Conservation (phyloP, 1,140 invertebrate genomes). For the roundworm (Caenorhabditis elegans) region WBcel235 BX284603.4:8666501-8667000, state of each 20-base stretch:
- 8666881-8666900: too few relatives aligned
- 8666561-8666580: too few relatives aligned
- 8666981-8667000: too few relatives aligned
- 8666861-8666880: conserved; percentile 22
- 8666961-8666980: too few relatives aligned
- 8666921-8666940: too few relatives aligned
- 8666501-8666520: not conserved
- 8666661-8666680: conserved; percentile 32
- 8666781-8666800: conserved; percentile 21
- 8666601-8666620: conserved; percentile 25
- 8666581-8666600: conserved; percentile 35
- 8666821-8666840: conserved; percentile 42
- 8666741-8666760: too few relatives aligned
- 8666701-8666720: too few relatives aligned
- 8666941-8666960: too few relatives aligned
- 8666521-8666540: conserved; percentile 9
- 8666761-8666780: too few relatives aligned
- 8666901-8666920: too few relatives aligned
- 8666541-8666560: not conserved
- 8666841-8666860: conserved; percentile 36
- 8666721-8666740: too few relatives aligned
- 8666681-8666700: not conserved
- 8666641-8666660: conserved; percentile 17
- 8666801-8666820: conserved; percentile 36
- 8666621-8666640: conserved; percentile 40